A percentile compares a stretch with the other conserved stretches of the same genome.
Evolutionary conservation across 2,888 invertebrate genomes (phyloP).

Genomic region (Thumatha senex): DNA sequence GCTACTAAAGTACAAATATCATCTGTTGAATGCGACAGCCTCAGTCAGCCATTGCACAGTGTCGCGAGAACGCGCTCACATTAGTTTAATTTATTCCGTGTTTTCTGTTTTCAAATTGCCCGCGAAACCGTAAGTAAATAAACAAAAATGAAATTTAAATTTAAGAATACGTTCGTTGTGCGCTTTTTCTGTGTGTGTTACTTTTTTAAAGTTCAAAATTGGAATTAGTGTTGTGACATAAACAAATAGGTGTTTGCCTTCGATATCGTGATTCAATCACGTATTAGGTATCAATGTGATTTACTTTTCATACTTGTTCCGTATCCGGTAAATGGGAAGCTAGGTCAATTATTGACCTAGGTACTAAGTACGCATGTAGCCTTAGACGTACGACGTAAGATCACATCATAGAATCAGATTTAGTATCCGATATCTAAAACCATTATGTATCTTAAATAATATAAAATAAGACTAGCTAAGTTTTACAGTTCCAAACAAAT

Average conservation of each 20-base stretch:
- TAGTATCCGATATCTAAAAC: too few species aligned
- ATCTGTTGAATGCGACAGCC: slow-evolving; percentile 63
- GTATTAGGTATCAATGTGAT: slow-evolving; percentile 31
- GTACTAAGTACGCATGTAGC: slow-evolving; percentile 3
- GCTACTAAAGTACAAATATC: slow-evolving; percentile 62
- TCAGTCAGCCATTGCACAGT: slow-evolving; percentile 72
- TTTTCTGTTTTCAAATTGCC: slow-evolving; percentile 44
- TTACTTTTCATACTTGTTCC: slow-evolving; percentile 32
- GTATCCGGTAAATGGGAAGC: slow-evolving; percentile 22
- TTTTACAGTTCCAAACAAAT: too few species aligned
- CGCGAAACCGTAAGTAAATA: slow-evolving; percentile 39
- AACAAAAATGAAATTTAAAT: slow-evolving; percentile 8
- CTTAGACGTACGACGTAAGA: too few species aligned
- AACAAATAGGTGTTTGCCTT: slow-evolving; percentile 35
- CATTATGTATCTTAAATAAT: too few species aligned
- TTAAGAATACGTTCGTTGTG: slow-evolving; percentile 24
- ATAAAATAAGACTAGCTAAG: too few species aligned
- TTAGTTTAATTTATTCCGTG: slow-evolving; percentile 49
- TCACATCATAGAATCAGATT: too few species aligned
- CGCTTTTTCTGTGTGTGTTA: slow-evolving; percentile 13
- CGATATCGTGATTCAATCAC: slow-evolving; percentile 20
- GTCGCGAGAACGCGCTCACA: slow-evolving; percentile 54
- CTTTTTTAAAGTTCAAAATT: slow-evolving; percentile 10
- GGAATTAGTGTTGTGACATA: slow-evolving; percentile 28
- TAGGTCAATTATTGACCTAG: slow-evolving; percentile 38